Evolutionary conservation across 2,797 vertebrate species (phyloP).

Genomic region (Rhinatrema bivittatum): DNA sequence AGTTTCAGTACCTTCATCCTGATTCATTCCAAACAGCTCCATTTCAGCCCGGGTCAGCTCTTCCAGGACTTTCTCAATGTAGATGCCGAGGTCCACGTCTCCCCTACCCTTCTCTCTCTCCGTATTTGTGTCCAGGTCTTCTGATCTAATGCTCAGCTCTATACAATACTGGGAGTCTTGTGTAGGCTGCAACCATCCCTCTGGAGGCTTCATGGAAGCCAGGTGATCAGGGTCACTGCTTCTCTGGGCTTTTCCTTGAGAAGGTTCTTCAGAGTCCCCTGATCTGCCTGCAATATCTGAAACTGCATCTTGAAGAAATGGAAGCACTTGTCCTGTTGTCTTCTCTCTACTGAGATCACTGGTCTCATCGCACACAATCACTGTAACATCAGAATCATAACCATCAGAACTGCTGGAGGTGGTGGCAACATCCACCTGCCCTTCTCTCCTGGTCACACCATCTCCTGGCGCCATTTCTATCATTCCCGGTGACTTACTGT

Average conservation of each 20-base stretch:
- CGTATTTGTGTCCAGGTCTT: background rate
- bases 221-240: background rate
- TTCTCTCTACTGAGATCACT: slow-evolving; percentile 3
- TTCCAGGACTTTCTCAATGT: slow-evolving; percentile 11
- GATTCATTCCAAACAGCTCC: too few relatives aligned
- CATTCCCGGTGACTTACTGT: too few relatives aligned
- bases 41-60: slow-evolving; percentile 16
- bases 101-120: background rate
- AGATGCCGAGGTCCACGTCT: background rate
- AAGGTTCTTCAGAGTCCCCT: background rate
- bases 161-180: too few relatives aligned
- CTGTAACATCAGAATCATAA: slow-evolving; percentile 46
- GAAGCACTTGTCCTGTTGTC: background rate
- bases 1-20: too few relatives aligned
- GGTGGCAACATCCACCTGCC: slow-evolving; percentile 19
- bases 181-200: slow-evolving; percentile 4
- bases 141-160: too few relatives aligned
- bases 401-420: slow-evolving; percentile 56
- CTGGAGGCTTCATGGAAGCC: slow-evolving; percentile 16
- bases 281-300: background rate
- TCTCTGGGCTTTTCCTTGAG: background rate
- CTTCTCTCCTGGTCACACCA: background rate
- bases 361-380: slow-evolving; percentile 30
- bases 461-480: background rate
- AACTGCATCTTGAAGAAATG: background rate